Evolutionary conservation across 2,888 invertebrate genomes (phyloP).

Genomic region (Gymnocheta viridis): DNA sequence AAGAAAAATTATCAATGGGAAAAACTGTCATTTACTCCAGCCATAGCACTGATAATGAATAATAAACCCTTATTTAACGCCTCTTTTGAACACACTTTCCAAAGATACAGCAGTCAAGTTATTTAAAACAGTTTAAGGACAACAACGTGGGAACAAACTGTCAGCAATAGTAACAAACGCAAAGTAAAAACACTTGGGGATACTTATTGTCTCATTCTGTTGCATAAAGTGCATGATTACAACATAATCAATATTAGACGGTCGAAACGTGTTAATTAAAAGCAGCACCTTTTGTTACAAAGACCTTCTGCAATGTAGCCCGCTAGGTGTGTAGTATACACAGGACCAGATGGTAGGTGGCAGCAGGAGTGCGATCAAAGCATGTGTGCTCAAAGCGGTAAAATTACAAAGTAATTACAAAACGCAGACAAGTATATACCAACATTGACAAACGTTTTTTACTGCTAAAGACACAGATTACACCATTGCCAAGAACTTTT

Average conservation of each 20-base stretch:
- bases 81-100: slow-evolving; percentile 16
- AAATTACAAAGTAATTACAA: slow-evolving; percentile 64
- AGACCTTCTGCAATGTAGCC: neutral
- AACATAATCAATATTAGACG: slow-evolving; percentile 49
- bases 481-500: no score
- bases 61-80: slow-evolving; percentile 32
- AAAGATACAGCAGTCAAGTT: slow-evolving; percentile 7
- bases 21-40: slow-evolving; percentile 7
- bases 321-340: neutral
- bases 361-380: neutral
- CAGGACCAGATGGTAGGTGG: neutral
- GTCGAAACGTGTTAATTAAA: slow-evolving; percentile 56
- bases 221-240: slow-evolving; percentile 54
- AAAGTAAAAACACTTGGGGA: neutral
- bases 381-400: slow-evolving; percentile 48
- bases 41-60: neutral
- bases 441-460: slow-evolving; percentile 43
- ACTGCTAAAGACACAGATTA: no score
- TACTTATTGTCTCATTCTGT: slow-evolving; percentile 14
- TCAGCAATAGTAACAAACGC: neutral
- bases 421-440: slow-evolving; percentile 60
- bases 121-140: slow-evolving; percentile 16
- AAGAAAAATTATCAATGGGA: no score
- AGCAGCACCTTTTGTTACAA: slow-evolving; percentile 5
- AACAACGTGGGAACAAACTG: slow-evolving; percentile 14